These are phyloP conservation scores for Chrysopa pallens DNA, from an alignment of 1,140 invertebrate species.

Conservation along the genomic window DNA sequence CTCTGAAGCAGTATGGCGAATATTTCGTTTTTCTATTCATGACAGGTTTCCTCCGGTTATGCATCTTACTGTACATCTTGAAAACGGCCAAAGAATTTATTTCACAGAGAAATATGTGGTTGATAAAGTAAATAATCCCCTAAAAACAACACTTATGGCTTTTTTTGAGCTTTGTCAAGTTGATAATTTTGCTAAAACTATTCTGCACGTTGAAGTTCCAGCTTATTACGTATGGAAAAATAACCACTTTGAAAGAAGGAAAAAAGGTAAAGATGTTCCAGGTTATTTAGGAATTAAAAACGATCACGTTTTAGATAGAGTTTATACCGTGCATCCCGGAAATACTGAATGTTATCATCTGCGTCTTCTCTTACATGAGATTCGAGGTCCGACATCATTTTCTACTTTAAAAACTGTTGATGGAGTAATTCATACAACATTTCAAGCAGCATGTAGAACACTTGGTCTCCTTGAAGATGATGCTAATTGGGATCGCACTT, in stretches of 20 bases:
- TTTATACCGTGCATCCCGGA: slow-evolving; percentile 19
- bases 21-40: slow-evolving; percentile 7
- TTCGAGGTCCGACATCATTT: slow-evolving; percentile 26
- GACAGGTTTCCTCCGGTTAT: slow-evolving; percentile 3
- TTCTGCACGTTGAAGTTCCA: slow-evolving; percentile 23
- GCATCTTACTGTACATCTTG: slow-evolving; percentile 11
- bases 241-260: slow-evolving; percentile 18
- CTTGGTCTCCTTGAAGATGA: slow-evolving; percentile 20
- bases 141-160: slow-evolving; percentile 10
- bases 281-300: slow-evolving; percentile 15
- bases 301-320: slow-evolving; percentile 17
- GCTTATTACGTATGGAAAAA: slow-evolving; percentile 22
- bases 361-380: slow-evolving; percentile 22
- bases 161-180: slow-evolving; percentile 22
- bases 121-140: slow-evolving; percentile 19
- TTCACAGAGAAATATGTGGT: slow-evolving; percentile 9
- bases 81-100: slow-evolving; percentile 8
- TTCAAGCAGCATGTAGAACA: slow-evolving; percentile 17
- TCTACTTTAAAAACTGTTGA: slow-evolving; percentile 22
- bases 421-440: slow-evolving; percentile 18
- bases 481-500: slow-evolving; percentile 16
- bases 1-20: slow-evolving; percentile 19
- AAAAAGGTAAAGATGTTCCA: slow-evolving; percentile 15
- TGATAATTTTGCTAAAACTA: slow-evolving; percentile 21
- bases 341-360: slow-evolving; percentile 26